Base-by-base conservation (phyloP, 2,888 invertebrate genomes). In the Fabriciana adippe region DNA sequence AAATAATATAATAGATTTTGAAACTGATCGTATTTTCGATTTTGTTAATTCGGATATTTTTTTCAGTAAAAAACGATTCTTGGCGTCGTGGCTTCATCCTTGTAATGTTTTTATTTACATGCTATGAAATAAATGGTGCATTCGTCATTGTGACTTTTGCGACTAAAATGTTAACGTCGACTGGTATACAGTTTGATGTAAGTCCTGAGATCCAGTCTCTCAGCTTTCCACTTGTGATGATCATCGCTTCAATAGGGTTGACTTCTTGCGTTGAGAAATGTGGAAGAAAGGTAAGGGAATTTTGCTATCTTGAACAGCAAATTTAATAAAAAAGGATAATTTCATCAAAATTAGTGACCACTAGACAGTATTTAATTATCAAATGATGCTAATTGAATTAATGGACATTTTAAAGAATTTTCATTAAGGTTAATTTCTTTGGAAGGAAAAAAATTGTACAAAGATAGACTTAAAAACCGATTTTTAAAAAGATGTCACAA, bases 191-290 rank as follows among this genome's bases (percentile, higher is more conserved):
- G 4, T 76, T 86, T 72, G 83, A 80, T 51, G 73, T 87, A 69
- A 76, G 74, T 41, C 86, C 88, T 15, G 88, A 89, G 35, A 75
- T 89, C 45, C 86, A 86, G 73, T 76, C 85, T 1, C 72, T 89
- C 47, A 85, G 83, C 65, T 84, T 91, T 60, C 89, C 91, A 3
- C 75, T 79, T 11, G 80, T 90, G 6, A 84, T 88, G 86, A 84
- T 89, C 35, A 48, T 86, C 1, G 84, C 85, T 0, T 86, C 87
- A 0, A 72, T 87, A 13, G 64, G 84, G 6, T 83, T 86, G 16
- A 84, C 87, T 76, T 74, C 78, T 47, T 85, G 81, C 55, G 82
- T 90, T 6, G 91, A 91, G 67, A 85, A 75, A 67, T 76, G 86
- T 48, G 88, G 87, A 5, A 82, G 89, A 71, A 88, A 87, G 85